These are phyloP conservation scores for Dascyllus trimaculatus DNA, from an alignment of 2,113 vertebrate species.

Conservation along the genomic window DNA sequence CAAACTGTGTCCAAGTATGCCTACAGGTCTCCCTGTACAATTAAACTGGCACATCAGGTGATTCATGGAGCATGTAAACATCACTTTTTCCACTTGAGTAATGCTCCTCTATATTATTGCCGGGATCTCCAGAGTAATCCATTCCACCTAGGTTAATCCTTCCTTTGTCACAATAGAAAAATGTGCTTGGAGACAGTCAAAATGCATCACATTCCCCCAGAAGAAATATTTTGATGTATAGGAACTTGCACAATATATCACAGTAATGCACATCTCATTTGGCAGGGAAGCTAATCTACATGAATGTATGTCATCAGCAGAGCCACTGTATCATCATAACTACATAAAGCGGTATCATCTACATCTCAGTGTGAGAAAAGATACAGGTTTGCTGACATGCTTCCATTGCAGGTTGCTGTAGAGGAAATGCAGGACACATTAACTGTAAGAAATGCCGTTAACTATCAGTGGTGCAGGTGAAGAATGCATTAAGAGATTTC, in stretches of 20 bases:
- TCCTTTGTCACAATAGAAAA: conserved; percentile 26
- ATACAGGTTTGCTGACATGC: neutral
- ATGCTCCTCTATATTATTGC: conserved; percentile 46
- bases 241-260: neutral
- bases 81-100: conserved; percentile 66
- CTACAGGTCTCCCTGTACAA: conserved; percentile 66
- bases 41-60: conserved; percentile 64
- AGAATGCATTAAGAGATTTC: conserved; percentile 61
- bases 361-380: neutral
- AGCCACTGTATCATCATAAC: neutral
- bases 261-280: neutral
- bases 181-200: conserved; percentile 17
- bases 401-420: neutral
- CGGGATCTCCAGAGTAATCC: conserved; percentile 29
- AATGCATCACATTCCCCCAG: neutral
- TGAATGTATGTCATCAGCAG: neutral
- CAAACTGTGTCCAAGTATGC: conserved; percentile 51
- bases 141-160: conserved; percentile 57
- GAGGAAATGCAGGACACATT: conserved; percentile 41
- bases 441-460: conserved; percentile 21
- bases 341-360: too few species aligned
- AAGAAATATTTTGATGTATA: conserved; percentile 17
- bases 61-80: conserved; percentile 70
- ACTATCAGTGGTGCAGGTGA: conserved; percentile 30
- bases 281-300: conserved; percentile 5